phyloP scores from a whole-genome alignment of 1,140 invertebrate genomes.

The Centruroides vittatus region DNA sequence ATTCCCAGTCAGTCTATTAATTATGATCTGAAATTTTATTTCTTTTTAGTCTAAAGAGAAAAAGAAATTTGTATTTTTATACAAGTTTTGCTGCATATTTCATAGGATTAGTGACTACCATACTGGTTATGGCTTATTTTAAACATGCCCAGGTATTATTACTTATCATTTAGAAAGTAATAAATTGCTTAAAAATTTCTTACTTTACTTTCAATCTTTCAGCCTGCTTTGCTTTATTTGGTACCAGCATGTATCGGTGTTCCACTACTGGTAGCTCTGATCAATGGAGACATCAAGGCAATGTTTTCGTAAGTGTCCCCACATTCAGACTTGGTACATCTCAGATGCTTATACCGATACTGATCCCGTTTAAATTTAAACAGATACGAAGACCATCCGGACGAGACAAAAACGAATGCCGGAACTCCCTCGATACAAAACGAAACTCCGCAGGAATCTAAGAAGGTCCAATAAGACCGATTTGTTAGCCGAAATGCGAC shows the following conservation, averaged over 20 bases:
- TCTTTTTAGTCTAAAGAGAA: slow-evolving; percentile 58
- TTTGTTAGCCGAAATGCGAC: too few relatives aligned
- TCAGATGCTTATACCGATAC: too few relatives aligned
- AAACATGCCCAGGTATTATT: slow-evolving; percentile 64
- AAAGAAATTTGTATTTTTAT: slow-evolving; percentile 82
- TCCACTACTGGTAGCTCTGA: slow-evolving; percentile 66
- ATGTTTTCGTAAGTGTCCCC: slow-evolving; percentile 41
- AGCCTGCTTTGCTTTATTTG: slow-evolving; percentile 93
- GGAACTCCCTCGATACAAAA: too few relatives aligned
- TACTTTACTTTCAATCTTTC: slow-evolving; percentile 22
- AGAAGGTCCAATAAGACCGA: too few relatives aligned
- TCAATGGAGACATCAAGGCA: slow-evolving; percentile 80
- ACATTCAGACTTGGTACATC: too few relatives aligned
- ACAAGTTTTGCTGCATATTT: slow-evolving; percentile 90
- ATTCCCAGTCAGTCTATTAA: too few relatives aligned
- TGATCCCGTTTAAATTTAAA: too few relatives aligned
- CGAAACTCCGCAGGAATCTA: too few relatives aligned
- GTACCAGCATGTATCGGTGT: slow-evolving; percentile 89
- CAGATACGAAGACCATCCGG: too few relatives aligned
- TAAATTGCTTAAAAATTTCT: too few relatives aligned
- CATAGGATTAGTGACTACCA: slow-evolving; percentile 79
- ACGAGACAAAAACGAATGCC: too few relatives aligned
- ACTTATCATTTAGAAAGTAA: too few relatives aligned
- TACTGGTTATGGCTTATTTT: slow-evolving; percentile 96
- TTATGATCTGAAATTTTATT: slow-evolving; percentile 11